These are phyloP conservation scores for Axea sp. DNA, from an alignment of 2,888 invertebrate genomes.

Conservation along the genomic window DNA sequence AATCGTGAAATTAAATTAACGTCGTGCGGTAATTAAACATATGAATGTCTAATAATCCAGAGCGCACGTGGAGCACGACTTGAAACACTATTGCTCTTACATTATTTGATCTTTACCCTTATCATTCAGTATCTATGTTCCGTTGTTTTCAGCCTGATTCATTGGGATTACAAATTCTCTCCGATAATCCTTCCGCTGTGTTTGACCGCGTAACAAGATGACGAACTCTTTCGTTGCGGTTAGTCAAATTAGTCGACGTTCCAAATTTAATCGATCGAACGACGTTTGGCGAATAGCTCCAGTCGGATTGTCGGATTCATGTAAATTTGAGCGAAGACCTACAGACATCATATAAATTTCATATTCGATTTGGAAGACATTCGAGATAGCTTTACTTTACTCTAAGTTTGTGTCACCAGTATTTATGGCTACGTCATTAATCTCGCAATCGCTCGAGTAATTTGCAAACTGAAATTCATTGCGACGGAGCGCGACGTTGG, in stretches of 20 bases:
- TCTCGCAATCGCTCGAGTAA: constrained; percentile 8
- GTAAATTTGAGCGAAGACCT: not conserved
- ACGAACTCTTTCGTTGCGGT: too few relatives aligned
- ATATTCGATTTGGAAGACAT: constrained; percentile 10
- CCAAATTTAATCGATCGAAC: constrained; percentile 2
- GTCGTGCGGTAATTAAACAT: constrained; percentile 50
- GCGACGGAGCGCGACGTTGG: not conserved
- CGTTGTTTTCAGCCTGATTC: constrained; percentile 42
- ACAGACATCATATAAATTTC: constrained; percentile 18
- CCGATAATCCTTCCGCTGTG: constrained; percentile 57
- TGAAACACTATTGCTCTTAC: constrained; percentile 22
- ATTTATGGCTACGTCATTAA: constrained; percentile 21
- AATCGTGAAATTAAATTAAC: too few relatives aligned
- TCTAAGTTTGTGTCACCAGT: constrained; percentile 10
- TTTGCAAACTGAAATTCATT: constrained; percentile 19
- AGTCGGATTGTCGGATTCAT: constrained; percentile 1
- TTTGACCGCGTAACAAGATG: constrained; percentile 56
- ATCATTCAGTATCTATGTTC: constrained; percentile 34
- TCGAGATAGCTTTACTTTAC: constrained; percentile 7
- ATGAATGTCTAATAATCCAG: constrained; percentile 42
- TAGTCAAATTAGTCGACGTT: too few relatives aligned
- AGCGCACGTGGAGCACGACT: constrained; percentile 1
- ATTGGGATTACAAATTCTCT: constrained; percentile 57
- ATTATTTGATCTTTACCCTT: constrained; percentile 31
- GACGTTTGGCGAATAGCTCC: not conserved